A percentile compares a stretch with the other conserved stretches of the same genome.
Conservation (phyloP, 1,140 invertebrate species). For the Apis cerana region DNA sequence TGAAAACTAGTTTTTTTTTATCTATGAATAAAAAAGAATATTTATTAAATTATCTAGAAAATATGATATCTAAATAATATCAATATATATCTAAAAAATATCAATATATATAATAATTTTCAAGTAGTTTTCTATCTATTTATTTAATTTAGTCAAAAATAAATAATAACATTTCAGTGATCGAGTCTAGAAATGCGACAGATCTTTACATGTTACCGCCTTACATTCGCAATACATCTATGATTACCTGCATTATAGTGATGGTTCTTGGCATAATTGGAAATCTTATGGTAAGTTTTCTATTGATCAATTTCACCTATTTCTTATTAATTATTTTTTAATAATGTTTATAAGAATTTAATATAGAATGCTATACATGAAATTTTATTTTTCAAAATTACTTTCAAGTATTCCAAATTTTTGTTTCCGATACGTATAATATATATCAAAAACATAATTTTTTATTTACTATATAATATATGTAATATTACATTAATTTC, state of each 20-base stretch:
- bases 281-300: slow-evolving; percentile 68
- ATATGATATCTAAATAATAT: too few relatives aligned
- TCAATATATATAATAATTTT: not conserved
- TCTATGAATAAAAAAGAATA: too few relatives aligned
- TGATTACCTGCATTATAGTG: slow-evolving; percentile 91
- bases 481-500: too few relatives aligned
- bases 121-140: too few relatives aligned
- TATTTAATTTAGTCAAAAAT: not conserved
- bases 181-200: slow-evolving; percentile 64
- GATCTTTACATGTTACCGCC: slow-evolving; percentile 84
- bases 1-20: too few relatives aligned
- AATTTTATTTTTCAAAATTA: not conserved
- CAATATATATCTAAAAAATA: too few relatives aligned
- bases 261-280: slow-evolving; percentile 83
- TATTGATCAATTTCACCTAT: not conserved
- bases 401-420: too few relatives aligned
- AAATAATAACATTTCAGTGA: slow-evolving; percentile 57
- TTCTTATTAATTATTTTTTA: not conserved
- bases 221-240: slow-evolving; percentile 92
- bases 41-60: too few relatives aligned
- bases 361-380: not conserved
- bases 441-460: too few relatives aligned
- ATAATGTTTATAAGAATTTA: not conserved
- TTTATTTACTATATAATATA: too few relatives aligned
- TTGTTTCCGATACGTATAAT: too few relatives aligned